Evolutionary conservation across 2,113 vertebrate species (phyloP).

Genomic region (Myotis davidii): DNA sequence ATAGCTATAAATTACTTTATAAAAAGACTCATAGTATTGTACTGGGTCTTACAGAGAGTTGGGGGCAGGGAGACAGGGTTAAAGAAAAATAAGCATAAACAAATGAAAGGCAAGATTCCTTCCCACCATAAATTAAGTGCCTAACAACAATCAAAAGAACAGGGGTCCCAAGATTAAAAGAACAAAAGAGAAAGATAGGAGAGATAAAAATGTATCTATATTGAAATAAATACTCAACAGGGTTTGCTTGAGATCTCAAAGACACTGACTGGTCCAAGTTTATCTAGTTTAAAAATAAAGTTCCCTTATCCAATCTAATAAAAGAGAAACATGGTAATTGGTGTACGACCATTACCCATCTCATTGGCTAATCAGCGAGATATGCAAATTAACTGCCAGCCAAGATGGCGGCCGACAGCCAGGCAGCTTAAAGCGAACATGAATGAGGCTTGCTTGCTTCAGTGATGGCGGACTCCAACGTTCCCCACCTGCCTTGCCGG

Average conservation of each 20-base stretch:
- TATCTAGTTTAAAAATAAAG: not conserved
- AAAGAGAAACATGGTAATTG: too few species aligned
- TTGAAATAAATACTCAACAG: not conserved
- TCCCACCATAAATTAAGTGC: not conserved
- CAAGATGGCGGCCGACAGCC: too few species aligned
- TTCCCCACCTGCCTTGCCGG: too few species aligned
- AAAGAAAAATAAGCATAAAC: not conserved
- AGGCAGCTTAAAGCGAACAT: too few species aligned
- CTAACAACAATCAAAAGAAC: not conserved
- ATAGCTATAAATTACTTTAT: not conserved
- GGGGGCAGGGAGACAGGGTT: fast-evolving
- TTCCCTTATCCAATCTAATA: too few species aligned
- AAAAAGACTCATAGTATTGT: not conserved
- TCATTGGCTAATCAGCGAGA: too few species aligned
- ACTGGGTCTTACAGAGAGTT: not conserved
- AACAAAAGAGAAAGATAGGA: slow-evolving; percentile 19
- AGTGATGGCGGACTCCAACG: too few species aligned
- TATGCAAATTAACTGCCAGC: too few species aligned
- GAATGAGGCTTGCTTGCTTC: too few species aligned
- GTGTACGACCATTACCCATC: too few species aligned
- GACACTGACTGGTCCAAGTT: not conserved
- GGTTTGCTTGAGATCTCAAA: not conserved
- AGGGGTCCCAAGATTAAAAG: not conserved
- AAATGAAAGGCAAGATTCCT: not conserved
- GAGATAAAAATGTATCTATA: not conserved